Evolutionary conservation across 2,797 vertebrate species (phyloP).

Genomic region (Diplodus sargus): DNA sequence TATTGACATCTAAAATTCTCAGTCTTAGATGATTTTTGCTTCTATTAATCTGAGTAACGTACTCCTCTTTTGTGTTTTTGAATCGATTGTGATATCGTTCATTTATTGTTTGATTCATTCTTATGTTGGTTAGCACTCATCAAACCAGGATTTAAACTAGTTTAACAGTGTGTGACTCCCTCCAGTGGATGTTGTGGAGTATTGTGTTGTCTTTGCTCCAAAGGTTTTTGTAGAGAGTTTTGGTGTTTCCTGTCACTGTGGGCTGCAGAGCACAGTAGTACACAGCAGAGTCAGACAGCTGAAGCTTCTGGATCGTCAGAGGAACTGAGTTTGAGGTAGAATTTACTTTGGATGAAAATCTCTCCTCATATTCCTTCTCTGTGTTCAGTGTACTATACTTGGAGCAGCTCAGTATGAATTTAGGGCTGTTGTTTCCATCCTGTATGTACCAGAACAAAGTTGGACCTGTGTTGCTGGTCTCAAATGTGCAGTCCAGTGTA

Average conservation of each 20-base stretch:
- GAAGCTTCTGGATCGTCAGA: no score
- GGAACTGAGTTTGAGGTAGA: background rate
- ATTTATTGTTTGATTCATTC: no score
- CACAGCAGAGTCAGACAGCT: background rate
- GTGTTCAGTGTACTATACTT: background rate
- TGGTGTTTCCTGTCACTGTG: constrained; percentile 56
- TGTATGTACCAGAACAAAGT: constrained; percentile 25
- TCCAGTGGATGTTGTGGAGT: constrained; percentile 17
- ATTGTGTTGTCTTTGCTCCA: constrained; percentile 16
- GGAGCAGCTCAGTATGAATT: constrained; percentile 29
- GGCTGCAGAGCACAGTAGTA: constrained; percentile 30
- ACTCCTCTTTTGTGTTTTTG: no score
- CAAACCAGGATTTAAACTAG: no score
- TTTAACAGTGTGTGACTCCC: background rate
- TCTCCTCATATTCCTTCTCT: background rate
- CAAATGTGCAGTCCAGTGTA: background rate
- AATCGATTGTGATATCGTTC: no score
- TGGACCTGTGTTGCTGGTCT: background rate
- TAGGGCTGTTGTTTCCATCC: constrained; percentile 17
- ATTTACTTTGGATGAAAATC: background rate
- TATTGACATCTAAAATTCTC: no score
- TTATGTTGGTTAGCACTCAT: no score
- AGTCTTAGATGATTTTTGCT: no score
- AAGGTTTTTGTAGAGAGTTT: constrained; percentile 46
- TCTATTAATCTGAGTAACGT: no score